Evolutionary conservation across 2,888 invertebrate genomes (phyloP), one percentile per base, ranked within the genome.

Genomic region (Tinea semifulvella): DNA sequence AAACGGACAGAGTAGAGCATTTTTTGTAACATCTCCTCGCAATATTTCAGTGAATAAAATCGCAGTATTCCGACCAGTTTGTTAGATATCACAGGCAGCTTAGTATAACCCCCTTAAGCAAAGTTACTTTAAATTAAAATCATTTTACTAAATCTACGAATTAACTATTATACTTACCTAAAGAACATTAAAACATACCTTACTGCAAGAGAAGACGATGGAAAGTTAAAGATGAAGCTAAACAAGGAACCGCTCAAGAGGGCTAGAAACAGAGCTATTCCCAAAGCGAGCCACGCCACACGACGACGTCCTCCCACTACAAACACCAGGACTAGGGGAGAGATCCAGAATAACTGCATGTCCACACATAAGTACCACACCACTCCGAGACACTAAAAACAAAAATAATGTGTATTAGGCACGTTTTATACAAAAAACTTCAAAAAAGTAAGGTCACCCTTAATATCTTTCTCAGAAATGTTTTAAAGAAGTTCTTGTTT

Each of bases 301-400:
- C 2, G 5, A 31, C 48, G 38, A 19, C 42, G 53, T 0, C 58
- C 54, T 0, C 75, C 50, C 46, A 68, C 42, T 2, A 71, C 55
- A 65, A 68, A 75, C 42, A 60, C 58, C 2, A 75, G 52, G 2
- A 74, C 50, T 1, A 75, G 16, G 0, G 75, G 75, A 1, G 73
- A 71, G 7, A 74, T 13, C 2, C 74, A 56, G 47, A 73, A 60
- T 1, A 73, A 59, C 17, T 75, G 75, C 1, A 74, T 58, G 42
- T 75, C 75, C 8, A 75, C 62, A 0, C 74, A 70, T 2, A 75
- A 48, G 48, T 73, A 75, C 75, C 74, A 75, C 0, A 62, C 57
- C 47, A 68, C 68, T 1, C 57, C 45, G 1, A 74, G 49, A 45
- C 75, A 74, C 75, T 75, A 56, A 4, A 65, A 60, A 28, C 31